Conservation (phyloP, 2,113 vertebrate genomes). For the Apus apus region DNA sequence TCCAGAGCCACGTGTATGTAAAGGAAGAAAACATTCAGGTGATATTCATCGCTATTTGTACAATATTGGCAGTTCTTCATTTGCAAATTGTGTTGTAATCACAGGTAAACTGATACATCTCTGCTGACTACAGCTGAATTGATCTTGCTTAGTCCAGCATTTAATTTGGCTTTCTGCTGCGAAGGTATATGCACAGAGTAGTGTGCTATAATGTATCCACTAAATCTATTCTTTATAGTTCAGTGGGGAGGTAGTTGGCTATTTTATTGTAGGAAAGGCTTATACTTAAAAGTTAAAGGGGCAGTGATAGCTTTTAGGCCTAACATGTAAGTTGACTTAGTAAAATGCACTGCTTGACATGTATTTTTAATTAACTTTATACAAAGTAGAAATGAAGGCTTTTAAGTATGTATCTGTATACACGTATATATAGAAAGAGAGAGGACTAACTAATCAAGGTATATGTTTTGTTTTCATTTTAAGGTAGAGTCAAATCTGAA, state of each 20-base stretch:
- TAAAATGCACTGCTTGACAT: background rate
- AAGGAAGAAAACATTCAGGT: background rate
- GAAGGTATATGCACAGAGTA: background rate
- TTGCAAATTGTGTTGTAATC: background rate
- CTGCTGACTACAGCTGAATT: background rate
- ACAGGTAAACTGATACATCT: background rate
- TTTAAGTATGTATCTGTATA: background rate
- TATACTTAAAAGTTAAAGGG: slow-evolving; percentile 3
- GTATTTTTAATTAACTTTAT: background rate
- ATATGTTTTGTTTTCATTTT: background rate
- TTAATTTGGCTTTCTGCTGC: slow-evolving; percentile 30
- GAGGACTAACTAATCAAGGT: background rate
- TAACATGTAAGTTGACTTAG: background rate
- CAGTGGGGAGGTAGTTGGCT: background rate
- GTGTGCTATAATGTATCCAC: background rate
- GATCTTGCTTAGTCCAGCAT: slow-evolving; percentile 47
- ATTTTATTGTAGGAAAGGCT: slow-evolving; percentile 22
- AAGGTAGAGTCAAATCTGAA: background rate
- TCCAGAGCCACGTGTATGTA: background rate
- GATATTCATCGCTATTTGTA: background rate
- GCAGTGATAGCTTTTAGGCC: background rate
- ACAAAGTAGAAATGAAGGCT: background rate
- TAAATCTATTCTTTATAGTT: slow-evolving; percentile 47
- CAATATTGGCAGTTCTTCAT: background rate
- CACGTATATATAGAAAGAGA: background rate